Evolutionary conservation across 2,888 invertebrate genomes (phyloP).

Genomic region (Periphyllus acericola): DNA sequence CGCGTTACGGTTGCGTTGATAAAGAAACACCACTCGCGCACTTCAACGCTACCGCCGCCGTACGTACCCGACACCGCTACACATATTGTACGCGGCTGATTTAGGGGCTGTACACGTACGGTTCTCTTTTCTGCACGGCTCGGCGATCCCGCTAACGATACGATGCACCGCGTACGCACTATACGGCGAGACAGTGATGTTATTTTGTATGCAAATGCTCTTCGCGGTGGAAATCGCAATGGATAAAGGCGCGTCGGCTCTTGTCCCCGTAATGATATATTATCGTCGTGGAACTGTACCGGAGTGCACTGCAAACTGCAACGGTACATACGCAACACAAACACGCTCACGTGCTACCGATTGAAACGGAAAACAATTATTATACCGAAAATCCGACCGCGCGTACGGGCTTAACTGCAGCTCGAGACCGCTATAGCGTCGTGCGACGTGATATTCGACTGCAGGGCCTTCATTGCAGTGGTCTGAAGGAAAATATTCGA

Average conservation of each 20-base stretch:
- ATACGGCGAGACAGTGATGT: not conserved
- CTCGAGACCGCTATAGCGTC: too few relatives aligned
- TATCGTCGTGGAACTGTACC: too few relatives aligned
- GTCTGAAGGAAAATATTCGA: too few relatives aligned
- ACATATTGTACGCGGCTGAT: conserved; percentile 18
- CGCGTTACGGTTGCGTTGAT: not conserved
- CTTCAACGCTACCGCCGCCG: not conserved
- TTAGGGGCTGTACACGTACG: conserved; percentile 28
- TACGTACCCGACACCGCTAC: not conserved
- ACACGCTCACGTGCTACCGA: too few relatives aligned
- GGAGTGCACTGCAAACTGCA: too few relatives aligned
- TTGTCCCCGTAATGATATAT: not conserved
- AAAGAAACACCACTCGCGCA: conserved; percentile 25
- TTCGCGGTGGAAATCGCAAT: not conserved
- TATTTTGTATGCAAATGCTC: not conserved
- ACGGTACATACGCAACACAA: too few relatives aligned
- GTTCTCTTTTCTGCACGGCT: conserved; percentile 40
- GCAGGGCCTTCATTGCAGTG: too few relatives aligned
- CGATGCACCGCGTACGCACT: not conserved
- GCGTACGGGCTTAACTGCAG: too few relatives aligned
- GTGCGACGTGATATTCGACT: too few relatives aligned
- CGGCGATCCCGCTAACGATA: conserved; percentile 50
- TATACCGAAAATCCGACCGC: too few relatives aligned
- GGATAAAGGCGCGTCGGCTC: conserved; percentile 1
- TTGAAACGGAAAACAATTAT: too few relatives aligned